Conservation (phyloP, 2,797 vertebrate genomes). For the Apogon talboti region DNA sequence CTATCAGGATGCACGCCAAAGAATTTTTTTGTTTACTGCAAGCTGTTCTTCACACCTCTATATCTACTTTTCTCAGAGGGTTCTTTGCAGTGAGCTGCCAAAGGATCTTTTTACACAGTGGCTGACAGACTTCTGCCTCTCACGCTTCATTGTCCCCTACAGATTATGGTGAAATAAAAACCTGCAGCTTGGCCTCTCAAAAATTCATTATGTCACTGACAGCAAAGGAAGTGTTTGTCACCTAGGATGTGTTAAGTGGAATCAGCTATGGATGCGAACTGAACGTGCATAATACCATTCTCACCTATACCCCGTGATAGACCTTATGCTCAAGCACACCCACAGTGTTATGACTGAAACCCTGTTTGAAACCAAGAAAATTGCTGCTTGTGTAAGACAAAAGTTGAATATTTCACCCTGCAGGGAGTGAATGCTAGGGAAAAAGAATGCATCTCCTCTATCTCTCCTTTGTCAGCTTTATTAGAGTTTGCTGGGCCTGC, state of each 20-base stretch:
- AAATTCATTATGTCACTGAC: slow-evolving; percentile 65
- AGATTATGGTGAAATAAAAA: slow-evolving; percentile 71
- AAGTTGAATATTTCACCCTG: slow-evolving; percentile 48
- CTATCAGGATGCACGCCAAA: slow-evolving; percentile 63
- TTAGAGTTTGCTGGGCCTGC: slow-evolving; percentile 48
- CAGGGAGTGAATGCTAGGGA: slow-evolving; percentile 40
- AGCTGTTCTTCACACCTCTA: slow-evolving; percentile 72
- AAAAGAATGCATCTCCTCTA: slow-evolving; percentile 46
- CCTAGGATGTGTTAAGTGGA: slow-evolving; percentile 39
- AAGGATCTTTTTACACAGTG: slow-evolving; percentile 69
- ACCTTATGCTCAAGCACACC: slow-evolving; percentile 41
- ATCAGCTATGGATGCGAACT: slow-evolving; percentile 39
- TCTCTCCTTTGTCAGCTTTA: slow-evolving; percentile 37
- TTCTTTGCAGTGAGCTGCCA: slow-evolving; percentile 68
- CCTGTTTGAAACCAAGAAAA: slow-evolving; percentile 51
- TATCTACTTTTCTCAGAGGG: slow-evolving; percentile 71
- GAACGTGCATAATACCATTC: slow-evolving; percentile 20
- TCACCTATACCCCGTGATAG: slow-evolving; percentile 11
- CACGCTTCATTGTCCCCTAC: slow-evolving; percentile 63
- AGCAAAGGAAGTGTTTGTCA: slow-evolving; percentile 54
- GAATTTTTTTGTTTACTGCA: slow-evolving; percentile 65
- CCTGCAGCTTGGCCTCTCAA: slow-evolving; percentile 50
- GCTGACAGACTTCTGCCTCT: slow-evolving; percentile 70
- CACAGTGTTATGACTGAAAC: slow-evolving; percentile 31
- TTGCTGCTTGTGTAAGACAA: slow-evolving; percentile 22